Evolutionary conservation across 2,888 invertebrate genomes (phyloP).

Genomic region (Sesia apiformis): DNA sequence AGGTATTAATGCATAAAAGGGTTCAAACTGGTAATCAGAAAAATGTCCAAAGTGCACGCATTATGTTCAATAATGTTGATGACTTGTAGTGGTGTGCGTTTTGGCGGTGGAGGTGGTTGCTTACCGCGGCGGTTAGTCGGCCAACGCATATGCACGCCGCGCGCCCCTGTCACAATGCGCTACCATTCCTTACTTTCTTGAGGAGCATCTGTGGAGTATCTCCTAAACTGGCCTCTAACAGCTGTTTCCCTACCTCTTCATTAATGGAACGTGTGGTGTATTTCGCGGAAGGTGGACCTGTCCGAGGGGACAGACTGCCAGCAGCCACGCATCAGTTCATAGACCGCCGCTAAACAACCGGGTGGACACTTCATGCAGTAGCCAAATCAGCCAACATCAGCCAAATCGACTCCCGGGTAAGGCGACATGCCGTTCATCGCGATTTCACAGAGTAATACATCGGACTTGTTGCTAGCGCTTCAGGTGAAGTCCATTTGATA

Average conservation of each 20-base stretch:
- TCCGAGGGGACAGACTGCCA: slow-evolving; percentile 99
- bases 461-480: slow-evolving; percentile 94
- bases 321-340: slow-evolving; percentile 97
- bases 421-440: slow-evolving; percentile 99
- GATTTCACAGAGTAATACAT: slow-evolving; percentile 98
- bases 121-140: slow-evolving; percentile 93
- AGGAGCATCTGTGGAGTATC: slow-evolving; percentile 75
- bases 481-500: slow-evolving; percentile 99
- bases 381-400: slow-evolving; percentile 96
- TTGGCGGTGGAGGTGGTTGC: slow-evolving; percentile 96
- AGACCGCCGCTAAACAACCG: slow-evolving; percentile 97
- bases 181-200: slow-evolving; percentile 23
- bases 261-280: slow-evolving; percentile 93
- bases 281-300: slow-evolving; percentile 95
- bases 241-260: slow-evolving; percentile 96
- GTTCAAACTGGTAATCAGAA: no score
- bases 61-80: no score
- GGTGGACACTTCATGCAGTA: slow-evolving; percentile 98
- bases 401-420: slow-evolving; percentile 99
- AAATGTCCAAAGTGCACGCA: no score
- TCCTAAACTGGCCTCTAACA: slow-evolving; percentile 77
- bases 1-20: no score
- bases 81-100: slow-evolving; percentile 76
- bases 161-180: slow-evolving; percentile 75
- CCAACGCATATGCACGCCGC: slow-evolving; percentile 87